phyloP scores from a whole-genome alignment of 2,888 invertebrate genomes.

The Nemotelus pantherinus region DNA sequence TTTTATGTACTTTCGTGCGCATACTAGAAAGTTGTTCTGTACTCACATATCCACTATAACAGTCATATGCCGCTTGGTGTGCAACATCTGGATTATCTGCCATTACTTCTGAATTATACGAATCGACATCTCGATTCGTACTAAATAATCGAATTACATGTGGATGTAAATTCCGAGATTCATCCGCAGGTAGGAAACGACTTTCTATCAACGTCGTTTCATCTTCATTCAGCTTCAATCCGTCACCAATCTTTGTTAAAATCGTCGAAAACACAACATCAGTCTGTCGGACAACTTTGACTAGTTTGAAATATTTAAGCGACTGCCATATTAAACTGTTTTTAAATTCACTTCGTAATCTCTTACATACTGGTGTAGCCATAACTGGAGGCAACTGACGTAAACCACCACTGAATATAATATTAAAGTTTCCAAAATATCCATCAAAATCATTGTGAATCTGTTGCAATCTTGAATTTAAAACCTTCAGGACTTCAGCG shows the following conservation, averaged over 20 bases:
- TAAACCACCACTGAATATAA: slow-evolving; percentile 58
- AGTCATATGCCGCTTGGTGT: background rate
- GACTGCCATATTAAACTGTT: slow-evolving; percentile 54
- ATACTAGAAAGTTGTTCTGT: background rate
- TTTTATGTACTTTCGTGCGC: background rate
- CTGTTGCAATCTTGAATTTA: background rate
- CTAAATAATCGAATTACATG: slow-evolving; percentile 49
- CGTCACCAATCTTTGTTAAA: slow-evolving; percentile 25
- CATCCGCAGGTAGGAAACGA: too few species aligned
- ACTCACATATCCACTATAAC: background rate
- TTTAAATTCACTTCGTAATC: slow-evolving; percentile 48
- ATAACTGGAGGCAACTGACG: slow-evolving; percentile 57
- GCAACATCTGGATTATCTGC: background rate
- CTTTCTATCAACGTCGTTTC: slow-evolving; percentile 47
- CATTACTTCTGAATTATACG: background rate
- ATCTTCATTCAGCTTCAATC: slow-evolving; percentile 45
- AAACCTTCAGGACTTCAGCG: background rate
- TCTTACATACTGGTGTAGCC: slow-evolving; percentile 54
- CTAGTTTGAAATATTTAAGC: slow-evolving; percentile 54
- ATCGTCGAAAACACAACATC: slow-evolving; percentile 40
- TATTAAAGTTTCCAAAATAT: slow-evolving; percentile 43
- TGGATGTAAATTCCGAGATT: too few species aligned
- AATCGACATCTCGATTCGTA: background rate
- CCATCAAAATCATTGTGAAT: background rate
- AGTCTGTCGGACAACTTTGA: slow-evolving; percentile 56